Conservation (phyloP, 2,888 invertebrate species). For the Harmothoe impar region DNA sequence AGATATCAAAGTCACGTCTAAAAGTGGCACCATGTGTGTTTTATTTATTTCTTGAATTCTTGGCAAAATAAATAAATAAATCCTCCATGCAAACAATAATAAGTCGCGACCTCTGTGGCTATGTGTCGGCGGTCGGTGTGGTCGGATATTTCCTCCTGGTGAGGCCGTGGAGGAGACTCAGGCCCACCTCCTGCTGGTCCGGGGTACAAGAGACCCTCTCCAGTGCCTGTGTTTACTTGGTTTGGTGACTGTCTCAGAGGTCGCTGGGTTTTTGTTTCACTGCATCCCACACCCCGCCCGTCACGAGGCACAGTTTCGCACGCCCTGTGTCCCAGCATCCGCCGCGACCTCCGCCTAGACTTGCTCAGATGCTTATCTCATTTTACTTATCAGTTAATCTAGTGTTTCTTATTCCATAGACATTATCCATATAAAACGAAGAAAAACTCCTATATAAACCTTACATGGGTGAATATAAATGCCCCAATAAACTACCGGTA, state of each 20-base stretch:
- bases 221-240: conserved; percentile 3
- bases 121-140: neutral
- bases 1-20: too few species aligned
- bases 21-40: too few species aligned
- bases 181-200: neutral
- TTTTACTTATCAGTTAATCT: too few species aligned
- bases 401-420: too few species aligned
- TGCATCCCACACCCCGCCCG: neutral
- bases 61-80: too few species aligned
- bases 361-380: neutral
- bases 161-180: neutral
- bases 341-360: conserved; percentile 23
- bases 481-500: too few species aligned
- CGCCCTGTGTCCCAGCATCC: conserved; percentile 10
- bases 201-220: neutral
- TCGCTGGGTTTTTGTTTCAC: neutral
- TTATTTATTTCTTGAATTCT: too few species aligned
- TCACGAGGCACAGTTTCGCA: conserved; percentile 23
- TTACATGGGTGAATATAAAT: too few species aligned
- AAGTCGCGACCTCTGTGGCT: neutral
- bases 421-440: too few species aligned
- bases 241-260: neutral
- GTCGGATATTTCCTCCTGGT: conserved; percentile 6
- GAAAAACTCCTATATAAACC: too few species aligned
- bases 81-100: neutral